Conservation (phyloP, 2,113 vertebrate genomes). For the Amphilophus citrinellus region DNA sequence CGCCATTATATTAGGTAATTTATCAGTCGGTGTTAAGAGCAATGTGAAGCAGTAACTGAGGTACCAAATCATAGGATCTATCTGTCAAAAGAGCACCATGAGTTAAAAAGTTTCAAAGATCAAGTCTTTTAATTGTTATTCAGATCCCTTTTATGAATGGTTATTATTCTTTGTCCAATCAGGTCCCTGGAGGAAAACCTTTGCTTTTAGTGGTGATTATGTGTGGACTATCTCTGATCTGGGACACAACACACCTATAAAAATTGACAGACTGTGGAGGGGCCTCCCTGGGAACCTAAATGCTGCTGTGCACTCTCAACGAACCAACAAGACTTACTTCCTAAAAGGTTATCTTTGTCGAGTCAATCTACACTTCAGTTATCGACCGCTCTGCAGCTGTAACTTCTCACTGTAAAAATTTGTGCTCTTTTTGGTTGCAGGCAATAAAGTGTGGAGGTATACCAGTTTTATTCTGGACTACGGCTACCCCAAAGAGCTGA, state of each 20-base stretch:
- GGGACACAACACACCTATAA: slow-evolving; percentile 82
- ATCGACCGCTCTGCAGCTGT: background rate
- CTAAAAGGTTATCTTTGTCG: slow-evolving; percentile 84
- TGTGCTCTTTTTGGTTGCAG: slow-evolving; percentile 66
- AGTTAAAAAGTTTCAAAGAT: background rate
- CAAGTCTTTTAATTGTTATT: background rate
- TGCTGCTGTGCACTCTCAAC: slow-evolving; percentile 87
- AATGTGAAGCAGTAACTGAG: background rate
- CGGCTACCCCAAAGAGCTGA: slow-evolving; percentile 87
- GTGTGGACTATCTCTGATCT: slow-evolving; percentile 89
- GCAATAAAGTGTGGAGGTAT: slow-evolving; percentile 87
- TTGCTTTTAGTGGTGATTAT: slow-evolving; percentile 90
- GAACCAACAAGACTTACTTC: slow-evolving; percentile 89
- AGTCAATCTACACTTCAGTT: background rate
- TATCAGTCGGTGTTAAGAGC: background rate
- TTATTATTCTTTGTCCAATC: background rate
- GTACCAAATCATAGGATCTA: background rate
- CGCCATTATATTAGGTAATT: slow-evolving; percentile 87
- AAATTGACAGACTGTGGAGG: slow-evolving; percentile 83
- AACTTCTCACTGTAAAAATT: background rate
- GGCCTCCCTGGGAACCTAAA: slow-evolving; percentile 86
- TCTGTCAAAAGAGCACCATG: background rate
- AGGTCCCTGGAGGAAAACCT: slow-evolving; percentile 88
- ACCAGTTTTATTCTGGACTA: slow-evolving; percentile 82
- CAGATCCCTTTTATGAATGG: background rate